phyloP scores from a whole-genome alignment of 2,113 vertebrate species.

The Oreocharis arfaki region DNA sequence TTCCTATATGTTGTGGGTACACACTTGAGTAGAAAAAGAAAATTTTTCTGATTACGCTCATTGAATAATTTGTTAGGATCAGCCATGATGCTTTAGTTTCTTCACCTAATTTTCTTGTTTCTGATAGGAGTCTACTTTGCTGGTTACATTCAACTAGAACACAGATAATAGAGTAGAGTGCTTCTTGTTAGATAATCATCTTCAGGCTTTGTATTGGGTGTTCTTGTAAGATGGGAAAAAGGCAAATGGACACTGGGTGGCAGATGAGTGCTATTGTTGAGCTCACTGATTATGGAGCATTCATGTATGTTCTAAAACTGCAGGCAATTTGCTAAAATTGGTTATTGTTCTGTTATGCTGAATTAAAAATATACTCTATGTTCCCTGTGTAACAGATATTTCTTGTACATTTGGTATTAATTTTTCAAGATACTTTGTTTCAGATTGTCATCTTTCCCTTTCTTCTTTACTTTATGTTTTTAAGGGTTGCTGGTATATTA shows the following conservation, averaged over 20 bases:
- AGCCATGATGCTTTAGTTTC: neutral
- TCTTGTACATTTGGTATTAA: neutral
- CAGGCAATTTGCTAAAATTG: neutral
- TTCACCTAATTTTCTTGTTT: neutral
- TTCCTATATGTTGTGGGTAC: neutral
- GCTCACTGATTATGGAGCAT: neutral
- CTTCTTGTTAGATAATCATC: neutral
- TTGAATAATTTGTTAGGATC: neutral
- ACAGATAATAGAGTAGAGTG: neutral
- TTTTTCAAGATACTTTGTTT: neutral
- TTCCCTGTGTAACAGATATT: neutral
- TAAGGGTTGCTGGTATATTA: neutral
- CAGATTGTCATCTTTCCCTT: neutral
- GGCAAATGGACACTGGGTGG: neutral
- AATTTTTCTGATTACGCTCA: neutral
- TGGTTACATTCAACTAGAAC: neutral
- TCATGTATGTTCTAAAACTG: neutral
- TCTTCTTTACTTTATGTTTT: neutral
- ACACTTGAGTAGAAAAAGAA: neutral
- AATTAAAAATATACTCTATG: neutral
- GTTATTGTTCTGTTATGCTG: neutral
- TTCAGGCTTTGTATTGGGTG: neutral
- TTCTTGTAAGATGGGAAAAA: neutral
- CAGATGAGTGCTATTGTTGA: conserved; percentile 1
- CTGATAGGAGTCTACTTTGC: neutral